Conservation (phyloP, 2,113 vertebrate species). For the Pycnonotus jocosus region DNA sequence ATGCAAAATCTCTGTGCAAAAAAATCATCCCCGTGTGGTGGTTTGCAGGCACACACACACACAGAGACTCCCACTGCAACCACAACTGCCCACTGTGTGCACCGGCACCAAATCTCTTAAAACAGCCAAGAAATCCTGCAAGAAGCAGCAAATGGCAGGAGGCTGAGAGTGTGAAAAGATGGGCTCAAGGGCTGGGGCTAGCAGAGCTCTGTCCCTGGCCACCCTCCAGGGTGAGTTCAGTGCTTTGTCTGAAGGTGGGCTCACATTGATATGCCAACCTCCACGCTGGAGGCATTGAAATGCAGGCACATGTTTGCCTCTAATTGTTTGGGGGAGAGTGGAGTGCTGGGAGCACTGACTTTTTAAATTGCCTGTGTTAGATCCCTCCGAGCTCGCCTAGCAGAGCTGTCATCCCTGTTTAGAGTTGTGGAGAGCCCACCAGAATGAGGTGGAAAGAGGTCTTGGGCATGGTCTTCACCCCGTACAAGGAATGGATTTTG, state of each 20-base stretch:
- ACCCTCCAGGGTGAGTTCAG: neutral
- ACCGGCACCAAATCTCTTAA: neutral
- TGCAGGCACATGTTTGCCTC: neutral
- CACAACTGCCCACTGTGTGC: accelerated
- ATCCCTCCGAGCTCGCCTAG: neutral
- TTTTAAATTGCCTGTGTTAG: neutral
- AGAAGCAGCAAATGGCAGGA: neutral
- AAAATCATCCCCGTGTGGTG: accelerated
- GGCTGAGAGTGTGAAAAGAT: neutral
- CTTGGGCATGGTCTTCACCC: neutral
- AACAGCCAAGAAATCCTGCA: neutral
- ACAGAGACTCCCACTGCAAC: neutral
- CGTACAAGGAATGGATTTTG: neutral
- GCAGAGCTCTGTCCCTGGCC: neutral
- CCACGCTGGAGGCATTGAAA: neutral
- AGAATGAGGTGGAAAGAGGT: neutral
- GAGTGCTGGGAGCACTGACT: neutral
- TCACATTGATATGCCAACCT: neutral
- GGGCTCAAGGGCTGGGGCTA: neutral
- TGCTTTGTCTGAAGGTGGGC: neutral
- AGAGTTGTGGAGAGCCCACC: neutral
- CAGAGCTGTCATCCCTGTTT: neutral
- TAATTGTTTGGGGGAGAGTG: conserved; percentile 13
- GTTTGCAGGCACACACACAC: neutral
- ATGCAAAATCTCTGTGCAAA: neutral